phyloP scores from a whole-genome alignment of 30 jellyfish, hydroid and myxozoan genomes.

The Aurelia coerulea region DNA sequence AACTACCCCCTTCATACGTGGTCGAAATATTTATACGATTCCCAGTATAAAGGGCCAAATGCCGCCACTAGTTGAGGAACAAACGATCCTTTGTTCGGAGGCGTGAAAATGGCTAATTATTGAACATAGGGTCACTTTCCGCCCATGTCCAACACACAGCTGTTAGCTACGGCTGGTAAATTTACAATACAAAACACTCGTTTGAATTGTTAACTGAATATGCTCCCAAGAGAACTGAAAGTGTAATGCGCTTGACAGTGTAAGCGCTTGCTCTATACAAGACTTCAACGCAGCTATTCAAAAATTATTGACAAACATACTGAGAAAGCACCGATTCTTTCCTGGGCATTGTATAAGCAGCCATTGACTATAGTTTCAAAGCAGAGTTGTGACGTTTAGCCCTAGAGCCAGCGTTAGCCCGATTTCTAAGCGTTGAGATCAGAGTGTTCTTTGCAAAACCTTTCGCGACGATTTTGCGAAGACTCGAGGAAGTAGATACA shows the following conservation, averaged over 20 bases:
- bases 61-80: constrained; percentile 56
- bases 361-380: not conserved
- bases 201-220: not conserved
- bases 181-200: constrained; percentile 27
- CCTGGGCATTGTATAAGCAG: constrained; percentile 23
- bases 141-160: constrained; percentile 22
- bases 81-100: constrained; percentile 54
- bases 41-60: constrained; percentile 2
- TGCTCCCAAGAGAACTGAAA: constrained; percentile 19
- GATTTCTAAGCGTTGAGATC: constrained; percentile 12
- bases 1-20: not conserved
- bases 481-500: too few relatives aligned
- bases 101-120: constrained; percentile 46
- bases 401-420: constrained; percentile 1
- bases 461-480: too few relatives aligned
- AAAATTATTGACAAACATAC: not conserved
- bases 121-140: constrained; percentile 10
- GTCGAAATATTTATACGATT: not conserved
- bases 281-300: constrained; percentile 12
- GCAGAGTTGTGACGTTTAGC: not conserved
- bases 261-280: constrained; percentile 12
- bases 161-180: constrained; percentile 31
- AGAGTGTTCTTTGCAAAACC: too few relatives aligned
- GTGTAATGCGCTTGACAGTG: constrained; percentile 12
- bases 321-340: constrained; percentile 5